These are phyloP conservation scores for Chitala chitala DNA, from an alignment of 2,113 vertebrate genomes.

Conservation along the genomic window DNA sequence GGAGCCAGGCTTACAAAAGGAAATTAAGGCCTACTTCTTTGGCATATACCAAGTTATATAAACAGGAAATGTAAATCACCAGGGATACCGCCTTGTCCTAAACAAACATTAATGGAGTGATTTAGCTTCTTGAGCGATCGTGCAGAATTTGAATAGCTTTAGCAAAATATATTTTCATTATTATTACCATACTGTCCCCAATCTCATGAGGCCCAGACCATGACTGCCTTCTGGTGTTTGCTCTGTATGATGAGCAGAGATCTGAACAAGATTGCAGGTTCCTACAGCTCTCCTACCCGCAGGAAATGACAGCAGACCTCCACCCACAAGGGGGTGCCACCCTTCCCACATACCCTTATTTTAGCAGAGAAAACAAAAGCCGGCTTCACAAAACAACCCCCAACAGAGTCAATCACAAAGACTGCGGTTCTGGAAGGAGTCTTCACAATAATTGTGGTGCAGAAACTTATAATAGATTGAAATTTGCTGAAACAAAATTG, in stretches of 20 bases:
- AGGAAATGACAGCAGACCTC: neutral
- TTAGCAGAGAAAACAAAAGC: neutral
- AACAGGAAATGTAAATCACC: slow-evolving; percentile 4
- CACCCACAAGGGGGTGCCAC: slow-evolving; percentile 9
- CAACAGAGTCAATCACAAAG: neutral
- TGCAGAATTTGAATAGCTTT: neutral
- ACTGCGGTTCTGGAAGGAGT: neutral
- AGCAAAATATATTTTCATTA: neutral
- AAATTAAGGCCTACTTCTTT: slow-evolving; percentile 7
- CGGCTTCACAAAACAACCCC: neutral
- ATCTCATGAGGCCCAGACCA: too few relatives aligned
- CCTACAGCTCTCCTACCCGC: too few relatives aligned
- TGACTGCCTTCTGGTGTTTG: too few relatives aligned
- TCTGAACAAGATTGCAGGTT: too few relatives aligned
- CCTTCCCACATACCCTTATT: neutral
- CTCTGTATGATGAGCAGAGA: too few relatives aligned
- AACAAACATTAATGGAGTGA: neutral
- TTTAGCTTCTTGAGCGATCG: neutral
- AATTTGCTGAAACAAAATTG: slow-evolving; percentile 39
- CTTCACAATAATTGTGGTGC: slow-evolving; percentile 22
- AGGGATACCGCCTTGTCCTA: neutral
- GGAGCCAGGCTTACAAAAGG: neutral
- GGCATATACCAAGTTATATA: neutral
- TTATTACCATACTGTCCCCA: slow-evolving; percentile 13
- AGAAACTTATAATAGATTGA: slow-evolving; percentile 41